phyloP scores from a whole-genome alignment of 2,888 invertebrate species.

The Anagyrus pseudococci region DNA sequence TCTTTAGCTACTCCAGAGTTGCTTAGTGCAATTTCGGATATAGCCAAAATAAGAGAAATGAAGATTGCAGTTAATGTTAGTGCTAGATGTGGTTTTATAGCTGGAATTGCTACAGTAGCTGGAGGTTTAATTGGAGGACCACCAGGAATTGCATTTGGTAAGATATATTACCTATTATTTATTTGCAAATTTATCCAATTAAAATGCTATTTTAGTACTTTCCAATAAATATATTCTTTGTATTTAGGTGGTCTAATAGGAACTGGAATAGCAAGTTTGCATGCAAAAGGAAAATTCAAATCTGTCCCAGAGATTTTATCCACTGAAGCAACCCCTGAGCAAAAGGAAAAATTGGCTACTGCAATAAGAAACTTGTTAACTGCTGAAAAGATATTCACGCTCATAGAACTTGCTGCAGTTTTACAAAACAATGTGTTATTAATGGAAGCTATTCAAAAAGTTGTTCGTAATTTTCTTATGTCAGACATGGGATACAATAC shows the following conservation, averaged over 20 bases:
- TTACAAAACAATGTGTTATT: constrained; percentile 24
- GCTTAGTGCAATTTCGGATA: constrained; percentile 31
- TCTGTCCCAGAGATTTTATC: constrained; percentile 40
- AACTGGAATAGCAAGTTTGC: constrained; percentile 21
- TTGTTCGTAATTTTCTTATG: constrained; percentile 32
- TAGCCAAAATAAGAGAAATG: constrained; percentile 37
- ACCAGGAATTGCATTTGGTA: constrained; percentile 39
- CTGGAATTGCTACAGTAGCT: constrained; percentile 22
- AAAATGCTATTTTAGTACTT: background rate
- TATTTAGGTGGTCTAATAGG: constrained; percentile 37
- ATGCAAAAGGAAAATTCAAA: constrained; percentile 37
- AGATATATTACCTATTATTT: background rate
- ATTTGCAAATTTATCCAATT: background rate
- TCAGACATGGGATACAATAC: constrained; percentile 30
- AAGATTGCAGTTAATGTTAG: constrained; percentile 29
- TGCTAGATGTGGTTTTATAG: constrained; percentile 33
- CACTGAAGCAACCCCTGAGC: constrained; percentile 30
- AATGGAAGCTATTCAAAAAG: constrained; percentile 12
- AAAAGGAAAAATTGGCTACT: constrained; percentile 34
- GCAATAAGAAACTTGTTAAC: constrained; percentile 32
- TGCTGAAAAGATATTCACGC: constrained; percentile 34
- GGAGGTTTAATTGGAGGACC: constrained; percentile 39
- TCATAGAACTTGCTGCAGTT: constrained; percentile 26
- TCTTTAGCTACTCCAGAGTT: constrained; percentile 29
- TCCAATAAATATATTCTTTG: too few relatives aligned